Evolutionary conservation across 2,113 vertebrate genomes (phyloP), one percentile per base, ranked within the genome.

Genomic region (Oceanodroma tethys): DNA sequence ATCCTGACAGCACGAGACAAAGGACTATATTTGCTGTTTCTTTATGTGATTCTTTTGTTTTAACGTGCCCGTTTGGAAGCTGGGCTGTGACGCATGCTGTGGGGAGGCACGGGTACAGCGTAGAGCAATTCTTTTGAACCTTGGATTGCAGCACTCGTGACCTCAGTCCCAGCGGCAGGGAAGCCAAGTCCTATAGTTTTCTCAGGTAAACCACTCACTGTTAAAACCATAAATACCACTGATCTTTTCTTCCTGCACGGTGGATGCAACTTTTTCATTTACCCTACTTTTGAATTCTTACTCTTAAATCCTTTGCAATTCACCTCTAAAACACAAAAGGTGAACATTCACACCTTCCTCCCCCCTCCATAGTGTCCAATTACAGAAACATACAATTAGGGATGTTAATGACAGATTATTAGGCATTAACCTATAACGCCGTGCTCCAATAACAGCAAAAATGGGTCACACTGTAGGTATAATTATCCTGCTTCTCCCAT

Each of bases 321-420:
- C 74, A 92, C 55, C 85, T 96, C 76, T 93, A 91, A 95, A 94
- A 81, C 0, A 15, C 32, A 66, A 43, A 89, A 96, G 42, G 22
- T 65, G 59, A 88, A 50, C 40, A 53, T 73, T 76, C 18, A 55
- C 55, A 73, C 53, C 72, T 94, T 59, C 60, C 65, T 43, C 27
- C 22, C 55, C 4, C 6, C 20, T 27, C 48, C 22, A 0, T 18
- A 22, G 23, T 70, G 59, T 70, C 79, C 82, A 92, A 58, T 95
- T 97, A 85, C 83, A 91, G 86, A 73, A 91, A 63, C 42, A 38
- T 86, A 68, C 71, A 93, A 94, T 96, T 96, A 94, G 30, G 34
- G 36, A 71, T 85, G 82, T 59, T 97, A 97, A 90, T 94, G 79
- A 93, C 60, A 82, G 74, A 93, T 96, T 91, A 93, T 94, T 91